phyloP scores from a whole-genome alignment of 2,113 vertebrate species.

The Eubucco bourcierii region DNA sequence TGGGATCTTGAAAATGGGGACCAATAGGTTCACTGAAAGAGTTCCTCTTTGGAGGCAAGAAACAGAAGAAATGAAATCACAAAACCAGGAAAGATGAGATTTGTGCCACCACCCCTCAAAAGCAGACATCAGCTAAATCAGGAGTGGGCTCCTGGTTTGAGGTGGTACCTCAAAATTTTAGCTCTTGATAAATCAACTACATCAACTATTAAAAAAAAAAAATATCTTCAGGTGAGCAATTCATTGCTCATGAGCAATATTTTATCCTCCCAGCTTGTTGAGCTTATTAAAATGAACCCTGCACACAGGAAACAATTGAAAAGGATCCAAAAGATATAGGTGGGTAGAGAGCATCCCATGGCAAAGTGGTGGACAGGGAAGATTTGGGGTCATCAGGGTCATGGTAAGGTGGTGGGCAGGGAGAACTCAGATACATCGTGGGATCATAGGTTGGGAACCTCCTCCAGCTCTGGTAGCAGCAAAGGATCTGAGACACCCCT shows the following conservation, averaged over 20 bases:
- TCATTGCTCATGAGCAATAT: not conserved
- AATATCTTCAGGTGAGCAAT: not conserved
- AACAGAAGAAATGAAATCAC: not conserved
- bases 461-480: not conserved
- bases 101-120: not conserved
- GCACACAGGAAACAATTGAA: not conserved
- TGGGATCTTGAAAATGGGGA: rapidly evolving
- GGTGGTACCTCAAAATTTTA: rapidly evolving
- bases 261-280: not conserved
- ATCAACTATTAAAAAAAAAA: no score
- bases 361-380: not conserved
- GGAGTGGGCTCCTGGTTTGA: not conserved
- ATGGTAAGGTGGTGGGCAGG: no score
- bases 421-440: not conserved
- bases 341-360: not conserved
- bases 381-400: not conserved
- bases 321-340: not conserved
- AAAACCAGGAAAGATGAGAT: not conserved
- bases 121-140: not conserved
- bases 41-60: not conserved
- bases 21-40: not conserved
- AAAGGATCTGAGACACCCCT: not conserved
- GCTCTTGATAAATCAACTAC: no score
- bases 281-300: rapidly evolving
- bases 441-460: not conserved